Conservation (phyloP, 2,113 vertebrate species). For the Atrichornis clamosus region DNA sequence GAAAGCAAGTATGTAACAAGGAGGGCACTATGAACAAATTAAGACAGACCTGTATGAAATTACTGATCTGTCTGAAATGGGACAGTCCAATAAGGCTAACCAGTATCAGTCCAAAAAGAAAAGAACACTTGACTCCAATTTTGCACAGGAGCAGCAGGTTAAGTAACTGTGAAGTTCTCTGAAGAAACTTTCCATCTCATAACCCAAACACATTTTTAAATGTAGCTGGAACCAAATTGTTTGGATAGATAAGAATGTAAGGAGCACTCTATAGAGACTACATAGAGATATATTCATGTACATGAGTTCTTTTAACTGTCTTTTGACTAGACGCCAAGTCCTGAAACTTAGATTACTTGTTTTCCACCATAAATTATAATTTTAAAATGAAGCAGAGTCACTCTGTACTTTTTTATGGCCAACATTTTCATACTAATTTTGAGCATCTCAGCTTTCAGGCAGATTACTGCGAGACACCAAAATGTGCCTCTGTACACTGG, state of each 20-base stretch:
- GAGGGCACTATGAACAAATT: background rate
- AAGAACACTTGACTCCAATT: background rate
- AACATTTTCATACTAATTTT: background rate
- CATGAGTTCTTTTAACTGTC: accelerated
- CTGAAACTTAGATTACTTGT: background rate
- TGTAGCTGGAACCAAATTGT: background rate
- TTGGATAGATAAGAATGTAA: background rate
- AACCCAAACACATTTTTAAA: background rate
- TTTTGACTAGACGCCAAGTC: background rate
- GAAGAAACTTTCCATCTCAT: background rate
- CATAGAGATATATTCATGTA: background rate
- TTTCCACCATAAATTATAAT: background rate
- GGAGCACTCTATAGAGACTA: background rate
- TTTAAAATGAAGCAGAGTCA: background rate
- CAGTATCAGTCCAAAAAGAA: background rate
- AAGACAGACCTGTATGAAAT: background rate
- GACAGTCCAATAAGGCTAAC: background rate
- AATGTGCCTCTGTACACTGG: accelerated
- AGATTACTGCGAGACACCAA: background rate
- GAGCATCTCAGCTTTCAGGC: background rate
- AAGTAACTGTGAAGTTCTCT: background rate
- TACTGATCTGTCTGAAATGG: background rate
- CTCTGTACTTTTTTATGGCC: background rate
- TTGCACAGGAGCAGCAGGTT: background rate
- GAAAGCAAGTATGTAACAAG: background rate